Evolutionary conservation across 2,888 invertebrate genomes (phyloP).

Genomic region (Pecten maximus): DNA sequence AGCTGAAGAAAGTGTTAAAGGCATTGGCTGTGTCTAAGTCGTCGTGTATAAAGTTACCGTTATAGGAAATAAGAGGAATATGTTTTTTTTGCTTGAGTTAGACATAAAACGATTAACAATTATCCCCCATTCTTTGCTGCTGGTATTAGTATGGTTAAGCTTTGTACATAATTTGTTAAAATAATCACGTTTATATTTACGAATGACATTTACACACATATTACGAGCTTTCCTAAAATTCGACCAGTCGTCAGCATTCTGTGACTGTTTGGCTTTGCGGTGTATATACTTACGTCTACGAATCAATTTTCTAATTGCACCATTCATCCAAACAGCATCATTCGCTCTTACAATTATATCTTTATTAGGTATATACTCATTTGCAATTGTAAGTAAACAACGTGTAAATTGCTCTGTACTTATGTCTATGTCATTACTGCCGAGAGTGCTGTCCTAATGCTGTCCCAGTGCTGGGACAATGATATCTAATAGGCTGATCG

Average conservation of each 20-base stretch:
- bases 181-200: no score
- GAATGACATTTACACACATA: no score
- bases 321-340: not conserved
- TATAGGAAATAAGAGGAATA: no score
- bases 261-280: not conserved
- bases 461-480: not conserved
- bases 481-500: not conserved
- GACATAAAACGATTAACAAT: no score
- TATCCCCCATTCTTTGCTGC: no score
- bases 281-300: not conserved
- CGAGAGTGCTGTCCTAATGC: not conserved
- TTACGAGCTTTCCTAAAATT: no score
- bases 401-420: not conserved
- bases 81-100: no score
- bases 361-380: not conserved
- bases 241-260: not conserved
- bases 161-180: no score
- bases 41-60: no score
- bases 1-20: no score
- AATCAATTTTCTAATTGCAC: not conserved
- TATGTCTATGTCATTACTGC: not conserved
- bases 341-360: not conserved
- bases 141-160: no score
- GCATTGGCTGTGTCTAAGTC: no score
- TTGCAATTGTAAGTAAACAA: not conserved